A percentile compares a stretch with the other conserved stretches of the same genome.
These are phyloP conservation scores for Polypedilum vanderplanki DNA, from an alignment of 1,140 invertebrate genomes.

Conservation along the genomic window DNA sequence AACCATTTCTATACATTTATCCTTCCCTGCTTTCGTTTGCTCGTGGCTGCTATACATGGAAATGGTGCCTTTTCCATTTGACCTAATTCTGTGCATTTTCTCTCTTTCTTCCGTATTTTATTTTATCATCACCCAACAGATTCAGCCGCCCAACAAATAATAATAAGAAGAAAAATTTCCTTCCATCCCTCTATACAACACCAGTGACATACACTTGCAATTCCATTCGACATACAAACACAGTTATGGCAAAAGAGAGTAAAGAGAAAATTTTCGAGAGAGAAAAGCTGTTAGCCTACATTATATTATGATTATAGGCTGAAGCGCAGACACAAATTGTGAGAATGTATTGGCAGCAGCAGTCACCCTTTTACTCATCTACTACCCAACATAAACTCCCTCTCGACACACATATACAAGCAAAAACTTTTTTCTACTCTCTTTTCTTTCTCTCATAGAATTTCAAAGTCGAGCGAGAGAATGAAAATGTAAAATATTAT, in stretches of 20 bases:
- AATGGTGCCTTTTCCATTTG: slow-evolving; percentile 24
- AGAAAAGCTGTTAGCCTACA: slow-evolving; percentile 17
- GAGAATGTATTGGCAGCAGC: not conserved
- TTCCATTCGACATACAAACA: slow-evolving; percentile 5
- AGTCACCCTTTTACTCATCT: too few relatives aligned
- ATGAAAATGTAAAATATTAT: not conserved
- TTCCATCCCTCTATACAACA: not conserved
- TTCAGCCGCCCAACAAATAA: slow-evolving; percentile 8
- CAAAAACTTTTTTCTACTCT: not conserved
- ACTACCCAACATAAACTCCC: too few relatives aligned
- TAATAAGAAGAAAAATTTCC: not conserved
- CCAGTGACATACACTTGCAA: slow-evolving; percentile 16
- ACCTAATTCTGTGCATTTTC: slow-evolving; percentile 21
- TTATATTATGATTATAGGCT: not conserved
- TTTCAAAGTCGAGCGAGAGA: not conserved
- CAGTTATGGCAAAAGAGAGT: not conserved
- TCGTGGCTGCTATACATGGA: not conserved
- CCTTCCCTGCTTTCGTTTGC: not conserved
- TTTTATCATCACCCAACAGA: not conserved
- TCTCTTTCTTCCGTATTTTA: not conserved
- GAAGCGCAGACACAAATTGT: not conserved
- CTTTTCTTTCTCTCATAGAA: not conserved
- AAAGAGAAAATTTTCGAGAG: slow-evolving; percentile 2
- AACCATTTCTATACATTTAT: not conserved
- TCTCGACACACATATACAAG: too few relatives aligned